phyloP scores from a whole-genome alignment of 2,113 vertebrate species.

The Thryonomys swinderianus region DNA sequence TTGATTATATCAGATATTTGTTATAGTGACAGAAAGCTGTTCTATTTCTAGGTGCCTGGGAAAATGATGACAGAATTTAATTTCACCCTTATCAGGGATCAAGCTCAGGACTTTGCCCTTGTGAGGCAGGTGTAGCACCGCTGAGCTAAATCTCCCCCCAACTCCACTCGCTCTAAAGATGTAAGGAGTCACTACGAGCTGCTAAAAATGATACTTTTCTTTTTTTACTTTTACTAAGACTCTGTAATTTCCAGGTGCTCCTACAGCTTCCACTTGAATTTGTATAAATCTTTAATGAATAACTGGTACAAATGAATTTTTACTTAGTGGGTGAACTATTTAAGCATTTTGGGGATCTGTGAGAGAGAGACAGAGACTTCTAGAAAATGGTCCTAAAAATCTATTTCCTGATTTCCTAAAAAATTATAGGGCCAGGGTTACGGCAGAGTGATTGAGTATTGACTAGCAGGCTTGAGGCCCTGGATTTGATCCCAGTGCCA shows the following conservation, averaged over 20 bases:
- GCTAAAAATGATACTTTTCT: not conserved
- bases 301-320: not conserved
- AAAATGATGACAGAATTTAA: not conserved
- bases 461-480: no score
- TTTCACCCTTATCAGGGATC: not conserved
- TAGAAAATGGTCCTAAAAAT: not conserved
- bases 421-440: not conserved
- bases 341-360: not conserved
- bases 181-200: not conserved
- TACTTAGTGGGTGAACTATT: not conserved
- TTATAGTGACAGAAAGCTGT: not conserved
- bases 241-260: not conserved
- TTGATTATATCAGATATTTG: not conserved
- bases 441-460: no score
- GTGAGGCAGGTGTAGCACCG: no score
- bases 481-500: not conserved
- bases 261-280: not conserved
- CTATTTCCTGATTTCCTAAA: not conserved
- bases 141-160: not conserved
- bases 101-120: no score
- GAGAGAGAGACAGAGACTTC: not conserved
- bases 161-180: not conserved
- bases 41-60: not conserved
- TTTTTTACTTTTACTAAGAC: not conserved
- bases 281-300: conserved; percentile 22